Conservation (phyloP, 2,113 vertebrate genomes). For the Tachysurus fulvidraco region DNA sequence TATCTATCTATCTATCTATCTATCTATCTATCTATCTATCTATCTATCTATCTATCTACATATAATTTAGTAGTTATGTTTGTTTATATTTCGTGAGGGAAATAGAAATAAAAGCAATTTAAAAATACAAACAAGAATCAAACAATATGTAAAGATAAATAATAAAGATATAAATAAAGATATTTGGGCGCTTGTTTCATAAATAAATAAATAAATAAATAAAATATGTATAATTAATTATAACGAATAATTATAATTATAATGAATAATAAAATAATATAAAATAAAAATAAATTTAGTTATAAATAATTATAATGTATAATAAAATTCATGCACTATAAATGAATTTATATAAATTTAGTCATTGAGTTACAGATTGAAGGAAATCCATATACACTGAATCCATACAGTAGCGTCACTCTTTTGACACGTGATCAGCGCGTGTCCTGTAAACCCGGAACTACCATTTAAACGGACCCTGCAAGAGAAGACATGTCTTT, state of each 20-base stretch:
- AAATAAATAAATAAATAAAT: too few species aligned
- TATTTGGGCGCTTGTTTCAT: too few species aligned
- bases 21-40: too few species aligned
- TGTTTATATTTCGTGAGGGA: background rate
- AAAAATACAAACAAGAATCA: background rate
- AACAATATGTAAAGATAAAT: background rate
- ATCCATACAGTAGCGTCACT: background rate
- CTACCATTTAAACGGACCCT: background rate
- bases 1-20: too few species aligned
- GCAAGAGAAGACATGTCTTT: too few species aligned
- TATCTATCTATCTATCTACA: too few species aligned
- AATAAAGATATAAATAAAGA: too few species aligned
- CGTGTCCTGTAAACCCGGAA: background rate
- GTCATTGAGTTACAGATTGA: slow-evolving; percentile 18
- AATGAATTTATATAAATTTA: too few species aligned
- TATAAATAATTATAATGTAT: background rate
- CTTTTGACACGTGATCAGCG: background rate
- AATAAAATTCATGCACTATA: background rate
- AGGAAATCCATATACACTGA: background rate
- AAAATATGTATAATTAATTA: too few species aligned
- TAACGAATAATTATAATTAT: too few species aligned
- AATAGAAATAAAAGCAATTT: background rate
- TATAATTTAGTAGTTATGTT: background rate
- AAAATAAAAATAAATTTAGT: background rate
- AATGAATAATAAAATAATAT: background rate